Evolutionary conservation across 2,113 vertebrate species (phyloP).

Genomic region (Odocoileus virginianus): DNA sequence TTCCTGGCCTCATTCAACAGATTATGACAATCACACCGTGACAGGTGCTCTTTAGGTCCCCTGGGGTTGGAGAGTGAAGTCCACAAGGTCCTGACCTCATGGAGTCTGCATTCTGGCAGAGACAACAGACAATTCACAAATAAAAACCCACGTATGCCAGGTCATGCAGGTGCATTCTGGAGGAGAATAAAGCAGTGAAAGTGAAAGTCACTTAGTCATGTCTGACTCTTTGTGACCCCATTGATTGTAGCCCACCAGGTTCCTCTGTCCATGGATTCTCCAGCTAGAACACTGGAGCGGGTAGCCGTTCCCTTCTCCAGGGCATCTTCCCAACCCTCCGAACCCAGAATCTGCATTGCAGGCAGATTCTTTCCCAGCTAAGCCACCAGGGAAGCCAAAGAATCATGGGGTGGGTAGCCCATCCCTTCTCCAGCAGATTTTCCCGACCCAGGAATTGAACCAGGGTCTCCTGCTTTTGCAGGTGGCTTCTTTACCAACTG

Average conservation of each 20-base stretch:
- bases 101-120: neutral
- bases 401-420: neutral
- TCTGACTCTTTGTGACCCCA: neutral
- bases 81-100: neutral
- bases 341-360: neutral
- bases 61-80: neutral
- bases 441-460: fast-evolving
- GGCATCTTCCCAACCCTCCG: neutral
- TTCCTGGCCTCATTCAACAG: neutral
- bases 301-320: neutral
- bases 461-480: neutral
- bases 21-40: neutral
- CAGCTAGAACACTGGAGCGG: neutral
- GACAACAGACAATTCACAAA: neutral
- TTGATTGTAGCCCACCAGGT: fast-evolving
- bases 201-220: neutral
- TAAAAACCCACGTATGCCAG: neutral
- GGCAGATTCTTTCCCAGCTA: neutral
- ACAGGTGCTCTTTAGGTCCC: neutral
- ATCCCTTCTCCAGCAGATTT: neutral
- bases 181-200: neutral
- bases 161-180: neutral
- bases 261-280: neutral
- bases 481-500: neutral
- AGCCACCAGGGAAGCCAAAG: neutral